phyloP scores from a whole-genome alignment of 2,797 vertebrate species.

The Danio jaintianensis region DNA sequence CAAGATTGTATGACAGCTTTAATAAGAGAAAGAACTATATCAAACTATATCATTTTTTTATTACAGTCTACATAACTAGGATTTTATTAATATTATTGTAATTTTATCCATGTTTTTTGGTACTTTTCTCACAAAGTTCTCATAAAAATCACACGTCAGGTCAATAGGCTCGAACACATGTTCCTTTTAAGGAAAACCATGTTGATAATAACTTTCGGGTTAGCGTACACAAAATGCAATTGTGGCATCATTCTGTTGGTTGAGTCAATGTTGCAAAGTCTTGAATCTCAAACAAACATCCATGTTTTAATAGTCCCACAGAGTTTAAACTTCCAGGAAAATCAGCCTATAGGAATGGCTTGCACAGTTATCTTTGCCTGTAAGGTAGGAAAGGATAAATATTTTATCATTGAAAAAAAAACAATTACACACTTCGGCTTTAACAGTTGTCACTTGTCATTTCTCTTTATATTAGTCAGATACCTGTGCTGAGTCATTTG shows the following conservation, averaged over 20 bases:
- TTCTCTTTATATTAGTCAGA: not conserved
- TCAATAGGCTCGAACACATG: too few relatives aligned
- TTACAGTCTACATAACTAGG: too few relatives aligned
- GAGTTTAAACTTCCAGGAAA: not conserved
- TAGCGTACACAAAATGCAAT: not conserved
- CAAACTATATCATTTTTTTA: too few relatives aligned
- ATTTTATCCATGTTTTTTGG: too few relatives aligned
- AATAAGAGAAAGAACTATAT: too few relatives aligned
- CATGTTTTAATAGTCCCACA: not conserved
- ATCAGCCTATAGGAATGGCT: not conserved
- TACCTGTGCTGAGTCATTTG: conserved; percentile 13
- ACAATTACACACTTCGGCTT: not conserved
- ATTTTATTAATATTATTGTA: too few relatives aligned
- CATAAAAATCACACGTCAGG: too few relatives aligned
- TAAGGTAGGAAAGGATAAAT: not conserved
- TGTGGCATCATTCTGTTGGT: not conserved
- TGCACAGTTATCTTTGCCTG: not conserved
- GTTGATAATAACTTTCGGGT: not conserved
- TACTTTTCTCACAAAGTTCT: too few relatives aligned
- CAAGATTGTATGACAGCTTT: too few relatives aligned
- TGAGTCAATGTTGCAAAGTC: not conserved
- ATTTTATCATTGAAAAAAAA: not conserved
- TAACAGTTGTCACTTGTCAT: conserved; percentile 1
- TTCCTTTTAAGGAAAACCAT: not conserved
- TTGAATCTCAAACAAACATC: not conserved